phyloP scores from a whole-genome alignment of 2,797 vertebrate genomes.

The Poeciliopsis infans region DNA sequence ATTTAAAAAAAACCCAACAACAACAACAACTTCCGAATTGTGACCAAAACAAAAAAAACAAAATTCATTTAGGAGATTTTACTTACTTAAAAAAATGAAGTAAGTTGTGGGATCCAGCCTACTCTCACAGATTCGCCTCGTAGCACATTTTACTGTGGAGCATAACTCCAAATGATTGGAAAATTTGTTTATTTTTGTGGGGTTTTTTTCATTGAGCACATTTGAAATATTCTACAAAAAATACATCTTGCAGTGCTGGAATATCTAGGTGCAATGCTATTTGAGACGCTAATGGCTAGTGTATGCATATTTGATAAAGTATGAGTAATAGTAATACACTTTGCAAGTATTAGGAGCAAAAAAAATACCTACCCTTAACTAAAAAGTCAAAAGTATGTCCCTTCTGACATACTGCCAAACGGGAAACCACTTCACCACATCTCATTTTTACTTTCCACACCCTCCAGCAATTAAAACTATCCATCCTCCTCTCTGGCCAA shows the following conservation, averaged over 20 bases:
- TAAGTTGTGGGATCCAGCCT: background rate
- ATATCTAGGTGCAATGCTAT: background rate
- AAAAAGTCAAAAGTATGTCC: background rate
- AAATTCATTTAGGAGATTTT: background rate
- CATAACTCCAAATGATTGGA: background rate
- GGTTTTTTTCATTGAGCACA: background rate
- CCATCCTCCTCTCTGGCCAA: no score
- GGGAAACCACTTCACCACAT: no score
- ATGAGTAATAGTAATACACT: background rate
- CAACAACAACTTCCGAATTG: background rate
- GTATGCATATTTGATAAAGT: background rate
- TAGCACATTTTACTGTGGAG: no score
- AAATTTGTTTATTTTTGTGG: background rate
- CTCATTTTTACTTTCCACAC: no score
- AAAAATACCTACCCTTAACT: background rate
- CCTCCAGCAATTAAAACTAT: no score
- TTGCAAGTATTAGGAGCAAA: background rate
- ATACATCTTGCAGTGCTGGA: background rate
- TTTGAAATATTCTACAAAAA: background rate
- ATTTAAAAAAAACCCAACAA: background rate
- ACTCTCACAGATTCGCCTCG: background rate
- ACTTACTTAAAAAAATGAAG: background rate
- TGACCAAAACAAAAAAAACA: no score
- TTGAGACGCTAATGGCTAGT: background rate
- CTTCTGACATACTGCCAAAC: no score